Percentiles rank a stretch among this genome's conserved stretches.
Conservation (phyloP, 1,140 invertebrate genomes). For the Drosophila paulistorum region DNA sequence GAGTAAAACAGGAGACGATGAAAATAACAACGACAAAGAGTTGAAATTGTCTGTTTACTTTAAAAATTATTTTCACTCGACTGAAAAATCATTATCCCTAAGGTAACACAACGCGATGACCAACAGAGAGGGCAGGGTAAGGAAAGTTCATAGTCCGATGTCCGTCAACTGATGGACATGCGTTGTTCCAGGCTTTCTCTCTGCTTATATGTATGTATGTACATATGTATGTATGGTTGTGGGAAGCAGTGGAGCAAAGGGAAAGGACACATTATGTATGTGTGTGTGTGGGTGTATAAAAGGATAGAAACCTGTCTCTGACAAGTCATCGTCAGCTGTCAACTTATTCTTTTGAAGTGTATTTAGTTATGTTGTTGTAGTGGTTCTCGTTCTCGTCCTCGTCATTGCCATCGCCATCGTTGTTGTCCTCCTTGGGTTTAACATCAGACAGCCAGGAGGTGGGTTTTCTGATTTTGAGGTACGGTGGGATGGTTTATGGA, state of each 20-base stretch:
- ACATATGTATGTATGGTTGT: conserved; percentile 11
- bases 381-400: not conserved
- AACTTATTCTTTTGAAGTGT: conserved; percentile 83
- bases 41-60: conserved; percentile 74
- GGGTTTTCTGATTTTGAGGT: conserved; percentile 6
- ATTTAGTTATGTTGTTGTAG: conserved; percentile 68
- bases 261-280: conserved; percentile 53
- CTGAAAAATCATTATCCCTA: conserved; percentile 82
- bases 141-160: conserved; percentile 60
- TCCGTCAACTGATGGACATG: conserved; percentile 64
- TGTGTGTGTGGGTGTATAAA: conserved; percentile 43
- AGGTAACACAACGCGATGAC: conserved; percentile 56
- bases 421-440: conserved; percentile 31
- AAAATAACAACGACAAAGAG: conserved; percentile 48
- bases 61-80: conserved; percentile 82
- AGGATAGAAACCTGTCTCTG: conserved; percentile 82
- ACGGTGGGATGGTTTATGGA: not conserved
- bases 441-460: conserved; percentile 20
- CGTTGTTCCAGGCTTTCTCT: conserved; percentile 29
- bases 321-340: conserved; percentile 83
- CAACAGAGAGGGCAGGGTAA: conserved; percentile 14
- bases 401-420: conserved; percentile 17
- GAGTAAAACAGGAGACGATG: not conserved
- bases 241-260: conserved; percentile 8
- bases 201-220: conserved; percentile 2